A percentile compares a stretch with the other conserved stretches of the same genome.
Evolutionary conservation across 1,140 invertebrate genomes (phyloP).

Genomic region (Magallana angulata): DNA sequence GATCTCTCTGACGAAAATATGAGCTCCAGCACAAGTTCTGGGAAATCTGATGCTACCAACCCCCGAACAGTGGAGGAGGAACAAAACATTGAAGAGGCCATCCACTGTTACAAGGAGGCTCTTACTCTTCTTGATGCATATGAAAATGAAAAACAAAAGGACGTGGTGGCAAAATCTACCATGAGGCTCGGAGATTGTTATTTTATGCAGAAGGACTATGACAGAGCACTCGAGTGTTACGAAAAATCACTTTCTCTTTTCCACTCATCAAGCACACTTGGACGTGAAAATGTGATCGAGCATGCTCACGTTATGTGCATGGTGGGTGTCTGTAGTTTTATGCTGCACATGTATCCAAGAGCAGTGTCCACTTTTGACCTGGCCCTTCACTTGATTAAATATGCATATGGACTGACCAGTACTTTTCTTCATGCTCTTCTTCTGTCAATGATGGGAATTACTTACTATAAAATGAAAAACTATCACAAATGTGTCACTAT

Average conservation of each 20-base stretch:
- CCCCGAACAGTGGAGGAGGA: slow-evolving; percentile 63
- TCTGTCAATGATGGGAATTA: slow-evolving; percentile 74
- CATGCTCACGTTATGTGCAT: slow-evolving; percentile 76
- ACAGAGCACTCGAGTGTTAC: slow-evolving; percentile 72
- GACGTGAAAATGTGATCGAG: slow-evolving; percentile 70
- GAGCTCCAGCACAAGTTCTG: slow-evolving; percentile 62
- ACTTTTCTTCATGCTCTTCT: slow-evolving; percentile 74
- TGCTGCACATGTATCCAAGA: slow-evolving; percentile 75
- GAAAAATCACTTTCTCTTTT: slow-evolving; percentile 73
- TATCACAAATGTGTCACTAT: slow-evolving; percentile 76
- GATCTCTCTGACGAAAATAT: slow-evolving; percentile 70
- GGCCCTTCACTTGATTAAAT: slow-evolving; percentile 72
- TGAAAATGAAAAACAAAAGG: slow-evolving; percentile 69
- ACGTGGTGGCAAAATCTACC: slow-evolving; percentile 71
- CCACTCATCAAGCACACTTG: slow-evolving; percentile 66
- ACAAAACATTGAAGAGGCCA: slow-evolving; percentile 70
- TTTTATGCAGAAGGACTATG: slow-evolving; percentile 75
- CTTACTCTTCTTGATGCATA: slow-evolving; percentile 67
- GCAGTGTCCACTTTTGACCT: slow-evolving; percentile 74
- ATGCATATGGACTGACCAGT: slow-evolving; percentile 67
- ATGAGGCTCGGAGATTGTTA: slow-evolving; percentile 75
- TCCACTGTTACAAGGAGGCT: slow-evolving; percentile 73
- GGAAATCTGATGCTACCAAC: slow-evolving; percentile 59
- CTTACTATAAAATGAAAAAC: slow-evolving; percentile 76
- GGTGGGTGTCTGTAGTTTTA: slow-evolving; percentile 77